Evolutionary conservation across 2,797 vertebrate genomes (phyloP), one percentile per base, ranked within the genome.

Genomic region (Graptemys geographica): DNA sequence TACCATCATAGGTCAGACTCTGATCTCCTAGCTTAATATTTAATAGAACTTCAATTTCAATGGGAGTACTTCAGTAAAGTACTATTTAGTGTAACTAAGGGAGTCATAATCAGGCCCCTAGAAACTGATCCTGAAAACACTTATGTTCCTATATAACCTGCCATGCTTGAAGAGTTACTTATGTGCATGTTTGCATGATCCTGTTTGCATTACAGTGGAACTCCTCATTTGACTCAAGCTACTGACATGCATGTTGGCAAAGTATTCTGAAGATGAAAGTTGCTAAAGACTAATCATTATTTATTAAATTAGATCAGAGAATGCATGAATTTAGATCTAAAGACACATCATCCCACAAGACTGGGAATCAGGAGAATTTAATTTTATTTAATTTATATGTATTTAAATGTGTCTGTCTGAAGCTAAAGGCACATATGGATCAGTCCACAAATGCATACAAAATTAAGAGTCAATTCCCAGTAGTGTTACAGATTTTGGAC

Each of bases 241-340:
- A 31, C 12, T 92, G 51, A 89, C 94, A 83, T 84, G 9, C 1
- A 8, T 78, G 21, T 91, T 90, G 25, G 65, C 25, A 95, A 84
- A 90, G 33, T 10, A 88, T 11, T 41, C 15, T 72, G 52, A 83
- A 18, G 65, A 21, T 19, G 91, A 55, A 78, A 90, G 90, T 87
- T 44, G 21, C 16, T 41, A 23, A 8, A 2, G 11, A 2, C 5
- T 90, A 79, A 31, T 55, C 55, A 80, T 2, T 0, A 65, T 88
- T 87, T 82, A 28, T 80, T 85, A 62, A 56, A 84, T 88, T 84
- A 82, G 25, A 19, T 72, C 9, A 81, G 16, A 33, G 81, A 79
- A 13, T 27, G 3, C 19, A n/a, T 74, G 84, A 62, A 19, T 89
- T 91, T 65, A 55, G 65, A 79, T 28, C 81, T 52, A 8, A 56